These are phyloP conservation scores for Saimiri boliviensis DNA, from an alignment of 2,113 vertebrate species.

Conservation along the genomic window DNA sequence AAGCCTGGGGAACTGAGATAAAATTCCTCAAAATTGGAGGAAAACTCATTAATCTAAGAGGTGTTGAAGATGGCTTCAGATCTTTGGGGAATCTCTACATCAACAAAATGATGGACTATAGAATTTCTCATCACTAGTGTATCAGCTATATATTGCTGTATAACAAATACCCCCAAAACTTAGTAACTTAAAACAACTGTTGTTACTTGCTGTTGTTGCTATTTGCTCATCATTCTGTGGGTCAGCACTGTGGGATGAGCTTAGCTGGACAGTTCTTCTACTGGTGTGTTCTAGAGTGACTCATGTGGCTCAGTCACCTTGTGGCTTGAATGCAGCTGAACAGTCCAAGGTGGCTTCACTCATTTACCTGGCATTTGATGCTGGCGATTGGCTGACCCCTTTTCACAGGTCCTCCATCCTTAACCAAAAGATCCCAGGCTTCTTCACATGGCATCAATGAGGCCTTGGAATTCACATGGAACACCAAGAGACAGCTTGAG, in stretches of 20 bases:
- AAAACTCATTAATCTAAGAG: neutral
- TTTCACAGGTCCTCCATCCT: neutral
- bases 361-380: neutral
- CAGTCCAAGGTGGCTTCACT: neutral
- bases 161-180: neutral
- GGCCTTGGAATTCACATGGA: neutral
- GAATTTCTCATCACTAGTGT: neutral
- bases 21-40: conserved; percentile 4
- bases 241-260: neutral
- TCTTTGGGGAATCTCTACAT: neutral
- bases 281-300: neutral
- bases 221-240: neutral
- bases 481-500: neutral
- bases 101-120: neutral
- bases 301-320: neutral
- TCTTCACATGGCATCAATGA: neutral
- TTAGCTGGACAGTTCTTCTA: neutral
- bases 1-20: neutral
- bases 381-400: neutral
- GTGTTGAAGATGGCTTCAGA: neutral
- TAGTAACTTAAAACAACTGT: neutral
- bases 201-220: neutral
- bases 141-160: neutral
- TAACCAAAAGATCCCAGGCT: neutral
- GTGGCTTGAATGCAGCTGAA: neutral